Conservation (phyloP, 1,140 invertebrate genomes). For the Zaprionus capensis region DNA sequence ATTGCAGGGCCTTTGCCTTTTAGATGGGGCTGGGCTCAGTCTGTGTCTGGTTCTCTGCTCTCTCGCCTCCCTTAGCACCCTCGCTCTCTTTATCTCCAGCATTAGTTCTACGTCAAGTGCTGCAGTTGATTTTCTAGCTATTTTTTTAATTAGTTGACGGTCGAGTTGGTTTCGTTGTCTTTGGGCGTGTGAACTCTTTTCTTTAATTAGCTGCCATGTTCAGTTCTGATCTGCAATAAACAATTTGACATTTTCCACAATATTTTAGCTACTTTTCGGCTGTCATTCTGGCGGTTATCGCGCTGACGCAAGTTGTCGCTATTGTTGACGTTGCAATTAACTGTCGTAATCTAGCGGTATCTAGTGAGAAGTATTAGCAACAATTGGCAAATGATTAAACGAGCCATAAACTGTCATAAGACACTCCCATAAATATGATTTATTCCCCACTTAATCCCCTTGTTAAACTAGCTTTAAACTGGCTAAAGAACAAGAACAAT, state of each 20-base stretch:
- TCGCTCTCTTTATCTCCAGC: neutral
- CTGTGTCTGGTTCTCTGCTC: neutral
- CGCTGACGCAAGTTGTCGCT: conserved; percentile 27
- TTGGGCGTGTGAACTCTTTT: conserved; percentile 51
- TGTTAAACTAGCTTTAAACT: neutral
- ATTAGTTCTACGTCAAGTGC: neutral
- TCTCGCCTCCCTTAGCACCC: no score
- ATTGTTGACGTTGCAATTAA: conserved; percentile 35
- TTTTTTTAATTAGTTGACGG: conserved; percentile 12
- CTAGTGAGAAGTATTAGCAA: conserved; percentile 13
- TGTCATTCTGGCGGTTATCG: conserved; percentile 18
- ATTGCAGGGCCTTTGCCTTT: conserved; percentile 45
- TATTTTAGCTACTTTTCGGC: conserved; percentile 4
- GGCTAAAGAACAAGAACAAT: conserved; percentile 39
- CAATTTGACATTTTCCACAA: conserved; percentile 65
- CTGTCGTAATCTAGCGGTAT: neutral
- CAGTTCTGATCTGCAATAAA: conserved; percentile 40
- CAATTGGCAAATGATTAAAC: conserved; percentile 13
- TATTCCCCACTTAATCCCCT: neutral
- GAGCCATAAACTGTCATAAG: neutral
- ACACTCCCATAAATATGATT: neutral
- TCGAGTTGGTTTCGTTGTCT: conserved; percentile 15
- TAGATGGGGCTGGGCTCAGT: conserved; percentile 12
- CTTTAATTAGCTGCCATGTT: conserved; percentile 61
- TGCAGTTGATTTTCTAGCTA: conserved; percentile 3